Conservation (phyloP, 2,888 invertebrate species). For the Nemotelus pantherinus region DNA sequence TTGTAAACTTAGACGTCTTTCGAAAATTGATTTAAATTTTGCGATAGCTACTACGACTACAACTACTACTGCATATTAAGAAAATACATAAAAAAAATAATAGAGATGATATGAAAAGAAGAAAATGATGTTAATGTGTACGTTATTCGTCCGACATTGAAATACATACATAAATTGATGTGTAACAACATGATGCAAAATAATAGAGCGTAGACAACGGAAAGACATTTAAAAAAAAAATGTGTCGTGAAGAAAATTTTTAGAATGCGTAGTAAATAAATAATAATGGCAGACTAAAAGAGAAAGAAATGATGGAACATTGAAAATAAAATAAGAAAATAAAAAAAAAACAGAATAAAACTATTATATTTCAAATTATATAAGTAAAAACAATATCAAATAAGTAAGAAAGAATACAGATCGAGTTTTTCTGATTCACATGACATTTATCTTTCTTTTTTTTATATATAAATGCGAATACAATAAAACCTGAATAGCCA, state of each 20-base stretch:
- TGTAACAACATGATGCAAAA: neutral
- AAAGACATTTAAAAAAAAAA: conserved; percentile 13
- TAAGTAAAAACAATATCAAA: conserved; percentile 33
- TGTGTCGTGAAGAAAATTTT: neutral
- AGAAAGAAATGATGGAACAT: neutral
- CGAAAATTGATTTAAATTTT: no score
- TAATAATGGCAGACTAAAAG: conserved; percentile 26
- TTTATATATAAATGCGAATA: conserved; percentile 29
- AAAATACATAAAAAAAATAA: no score
- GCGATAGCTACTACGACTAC: no score
- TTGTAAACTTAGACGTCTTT: no score
- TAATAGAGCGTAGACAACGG: neutral
- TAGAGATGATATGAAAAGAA: no score
- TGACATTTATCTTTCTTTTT: conserved; percentile 30
- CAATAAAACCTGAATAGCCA: conserved; percentile 32
- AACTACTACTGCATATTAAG: no score
- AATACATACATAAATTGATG: no score
- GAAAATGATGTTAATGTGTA: no score
- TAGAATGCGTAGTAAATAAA: conserved; percentile 15
- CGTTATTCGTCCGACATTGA: no score
- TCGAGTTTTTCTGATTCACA: conserved; percentile 33
- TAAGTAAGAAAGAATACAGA: conserved; percentile 35
- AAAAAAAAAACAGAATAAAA: conserved; percentile 1
- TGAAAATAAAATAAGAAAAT: neutral
- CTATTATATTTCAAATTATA: conserved; percentile 36